These are phyloP conservation scores for Zapus hudsonius DNA, from an alignment of 2,113 vertebrate species.

Conservation along the genomic window DNA sequence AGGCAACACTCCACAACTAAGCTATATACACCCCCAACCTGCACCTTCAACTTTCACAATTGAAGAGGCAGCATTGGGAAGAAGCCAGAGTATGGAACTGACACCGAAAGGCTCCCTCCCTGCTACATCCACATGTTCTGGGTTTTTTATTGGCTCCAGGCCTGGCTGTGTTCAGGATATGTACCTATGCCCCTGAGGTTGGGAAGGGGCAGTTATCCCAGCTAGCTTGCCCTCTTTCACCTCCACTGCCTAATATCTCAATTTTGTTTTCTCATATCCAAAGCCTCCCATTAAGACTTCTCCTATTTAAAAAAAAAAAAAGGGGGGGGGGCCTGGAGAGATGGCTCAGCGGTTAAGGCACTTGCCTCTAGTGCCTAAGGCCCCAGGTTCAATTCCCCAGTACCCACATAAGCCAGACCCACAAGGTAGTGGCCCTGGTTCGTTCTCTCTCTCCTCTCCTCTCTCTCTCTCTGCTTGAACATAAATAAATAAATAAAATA, in stretches of 20 bases:
- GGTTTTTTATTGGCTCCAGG: neutral
- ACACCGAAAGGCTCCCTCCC: neutral
- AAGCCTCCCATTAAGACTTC: neutral
- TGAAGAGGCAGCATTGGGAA: neutral
- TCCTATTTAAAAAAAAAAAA: too few relatives aligned
- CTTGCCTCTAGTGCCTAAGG: too few relatives aligned
- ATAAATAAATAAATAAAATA: neutral
- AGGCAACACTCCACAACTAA: neutral
- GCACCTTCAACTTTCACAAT: neutral
- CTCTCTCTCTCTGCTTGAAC: too few relatives aligned
- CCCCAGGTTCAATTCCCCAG: too few relatives aligned
- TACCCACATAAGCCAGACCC: neutral
- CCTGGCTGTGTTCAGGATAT: neutral
- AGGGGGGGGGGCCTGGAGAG: too few relatives aligned
- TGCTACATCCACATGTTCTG: accelerated
- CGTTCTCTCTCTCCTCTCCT: too few relatives aligned
- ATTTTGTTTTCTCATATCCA: neutral
- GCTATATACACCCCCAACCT: neutral
- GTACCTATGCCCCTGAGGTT: neutral
- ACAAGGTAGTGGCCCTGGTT: too few relatives aligned
- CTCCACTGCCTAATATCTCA: neutral
- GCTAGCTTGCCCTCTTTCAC: neutral
- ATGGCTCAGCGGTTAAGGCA: too few relatives aligned
- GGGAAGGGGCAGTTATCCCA: neutral
- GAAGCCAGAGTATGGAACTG: neutral